These are phyloP conservation scores for Pseudolycoriella hygida DNA, from an alignment of 2,888 invertebrate species.

Conservation along the genomic window DNA sequence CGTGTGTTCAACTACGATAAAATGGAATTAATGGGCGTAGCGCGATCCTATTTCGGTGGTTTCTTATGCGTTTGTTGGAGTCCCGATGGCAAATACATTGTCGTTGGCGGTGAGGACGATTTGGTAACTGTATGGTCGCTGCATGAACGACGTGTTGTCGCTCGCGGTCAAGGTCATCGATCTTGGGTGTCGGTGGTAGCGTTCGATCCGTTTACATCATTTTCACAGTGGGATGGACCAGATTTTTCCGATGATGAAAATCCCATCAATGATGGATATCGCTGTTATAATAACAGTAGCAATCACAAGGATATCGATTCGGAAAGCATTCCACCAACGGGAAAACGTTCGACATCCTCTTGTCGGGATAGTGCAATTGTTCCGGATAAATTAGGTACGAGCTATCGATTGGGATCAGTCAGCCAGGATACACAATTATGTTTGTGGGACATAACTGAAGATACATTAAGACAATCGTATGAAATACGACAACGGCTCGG, in stretches of 20 bases:
- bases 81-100: constrained; percentile 86
- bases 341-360: constrained; percentile 16
- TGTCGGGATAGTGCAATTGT: constrained; percentile 24
- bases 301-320: constrained; percentile 20
- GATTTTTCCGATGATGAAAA: constrained; percentile 41
- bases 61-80: constrained; percentile 97
- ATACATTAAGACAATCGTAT: constrained; percentile 7
- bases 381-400: constrained; percentile 35
- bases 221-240: constrained; percentile 39
- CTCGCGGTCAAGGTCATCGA: constrained; percentile 93
- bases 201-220: constrained; percentile 72
- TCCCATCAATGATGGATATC: constrained; percentile 23
- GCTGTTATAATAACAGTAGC: constrained; percentile 18
- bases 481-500: constrained; percentile 11
- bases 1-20: constrained; percentile 93
- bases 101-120: constrained; percentile 97
- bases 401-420: constrained; percentile 81
- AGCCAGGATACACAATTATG: constrained; percentile 29
- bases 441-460: constrained; percentile 6
- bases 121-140: constrained; percentile 95
- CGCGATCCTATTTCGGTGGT: constrained; percentile 95
- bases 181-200: constrained; percentile 97
- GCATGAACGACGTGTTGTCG: constrained; percentile 80
- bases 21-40: constrained; percentile 87
- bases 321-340: constrained; percentile 15